Conservation (phyloP, 2,888 invertebrate genomes). For the Pristionchus fissidentatus region DNA sequence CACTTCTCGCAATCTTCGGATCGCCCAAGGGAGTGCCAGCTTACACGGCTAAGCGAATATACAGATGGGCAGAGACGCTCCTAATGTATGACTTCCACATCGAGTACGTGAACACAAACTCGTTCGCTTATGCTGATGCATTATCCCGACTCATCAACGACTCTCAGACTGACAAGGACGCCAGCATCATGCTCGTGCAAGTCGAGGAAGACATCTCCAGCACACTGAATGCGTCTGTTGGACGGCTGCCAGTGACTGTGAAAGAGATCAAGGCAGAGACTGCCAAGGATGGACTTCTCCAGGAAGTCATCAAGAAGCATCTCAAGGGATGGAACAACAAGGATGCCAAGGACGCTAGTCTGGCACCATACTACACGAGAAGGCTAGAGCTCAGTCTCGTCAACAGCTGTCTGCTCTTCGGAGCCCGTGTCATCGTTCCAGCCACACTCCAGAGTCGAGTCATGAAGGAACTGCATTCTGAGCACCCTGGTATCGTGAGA, state of each 20-base stretch:
- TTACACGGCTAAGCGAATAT: constrained; percentile 28
- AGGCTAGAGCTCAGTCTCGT: constrained; percentile 21
- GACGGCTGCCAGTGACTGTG: background rate
- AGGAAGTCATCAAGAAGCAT: background rate
- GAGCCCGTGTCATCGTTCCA: constrained; percentile 65
- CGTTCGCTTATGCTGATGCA: constrained; percentile 64
- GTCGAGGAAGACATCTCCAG: too few relatives aligned
- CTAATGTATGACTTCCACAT: constrained; percentile 48
- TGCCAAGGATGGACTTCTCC: background rate
- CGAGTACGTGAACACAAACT: constrained; percentile 45
- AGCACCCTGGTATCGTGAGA: constrained; percentile 68
- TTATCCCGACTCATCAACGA: constrained; percentile 66
- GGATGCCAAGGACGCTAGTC: background rate
- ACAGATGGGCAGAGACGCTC: constrained; percentile 49
- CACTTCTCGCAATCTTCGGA: constrained; percentile 53
- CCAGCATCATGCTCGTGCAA: background rate
- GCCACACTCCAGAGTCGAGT: constrained; percentile 54
- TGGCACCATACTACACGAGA: background rate
- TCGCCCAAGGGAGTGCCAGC: constrained; percentile 45
- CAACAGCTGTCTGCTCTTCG: constrained; percentile 48
- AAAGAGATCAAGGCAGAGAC: constrained; percentile 13
- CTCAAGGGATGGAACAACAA: background rate
- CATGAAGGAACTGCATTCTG: constrained; percentile 63
- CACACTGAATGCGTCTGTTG: too few relatives aligned
- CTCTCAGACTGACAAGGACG: background rate